Percentiles rank a stretch among this genome's conserved stretches.
phyloP scores from a whole-genome alignment of 2,797 vertebrate species.

The Sebastes ruberrimus region DNA sequence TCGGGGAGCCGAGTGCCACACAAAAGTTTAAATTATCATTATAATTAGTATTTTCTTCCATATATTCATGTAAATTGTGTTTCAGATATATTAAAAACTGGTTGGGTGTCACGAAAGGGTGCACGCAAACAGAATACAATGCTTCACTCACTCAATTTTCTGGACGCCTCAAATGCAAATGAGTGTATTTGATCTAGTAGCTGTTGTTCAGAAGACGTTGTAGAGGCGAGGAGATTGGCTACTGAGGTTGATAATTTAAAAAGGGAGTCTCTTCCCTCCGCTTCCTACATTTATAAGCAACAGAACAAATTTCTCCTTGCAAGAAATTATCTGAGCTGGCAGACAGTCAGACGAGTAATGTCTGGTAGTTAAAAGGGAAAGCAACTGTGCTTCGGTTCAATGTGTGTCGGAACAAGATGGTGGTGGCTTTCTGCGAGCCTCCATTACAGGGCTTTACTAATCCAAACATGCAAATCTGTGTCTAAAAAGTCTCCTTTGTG shows the following conservation, averaged over 20 bases:
- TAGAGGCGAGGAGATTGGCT: constrained; percentile 52
- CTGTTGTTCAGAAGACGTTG: constrained; percentile 58
- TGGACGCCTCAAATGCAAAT: constrained; percentile 67
- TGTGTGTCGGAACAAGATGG: constrained; percentile 57
- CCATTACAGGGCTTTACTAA: constrained; percentile 71
- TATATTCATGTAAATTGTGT: constrained; percentile 30
- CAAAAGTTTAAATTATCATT: constrained; percentile 13
- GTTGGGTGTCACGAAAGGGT: constrained; percentile 25
- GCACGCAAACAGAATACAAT: background rate
- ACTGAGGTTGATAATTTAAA: constrained; percentile 67
- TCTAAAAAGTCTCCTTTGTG: constrained; percentile 64
- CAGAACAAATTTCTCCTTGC: constrained; percentile 49
- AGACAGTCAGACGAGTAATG: constrained; percentile 52
- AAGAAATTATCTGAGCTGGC: constrained; percentile 65
- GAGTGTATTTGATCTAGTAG: constrained; percentile 63
- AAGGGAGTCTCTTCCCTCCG: constrained; percentile 41
- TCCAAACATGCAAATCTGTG: constrained; percentile 73
- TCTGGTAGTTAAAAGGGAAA: constrained; percentile 50
- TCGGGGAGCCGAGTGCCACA: background rate
- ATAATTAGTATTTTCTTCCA: constrained; percentile 5
- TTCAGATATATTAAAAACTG: constrained; percentile 41
- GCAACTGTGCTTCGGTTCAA: constrained; percentile 34
- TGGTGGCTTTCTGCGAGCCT: constrained; percentile 44
- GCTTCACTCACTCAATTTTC: constrained; percentile 50
- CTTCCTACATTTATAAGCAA: constrained; percentile 52